Evolutionary conservation across 2,888 invertebrate genomes (phyloP), one percentile per base, ranked within the genome.

Genomic region (Drosophila maculinotata): DNA sequence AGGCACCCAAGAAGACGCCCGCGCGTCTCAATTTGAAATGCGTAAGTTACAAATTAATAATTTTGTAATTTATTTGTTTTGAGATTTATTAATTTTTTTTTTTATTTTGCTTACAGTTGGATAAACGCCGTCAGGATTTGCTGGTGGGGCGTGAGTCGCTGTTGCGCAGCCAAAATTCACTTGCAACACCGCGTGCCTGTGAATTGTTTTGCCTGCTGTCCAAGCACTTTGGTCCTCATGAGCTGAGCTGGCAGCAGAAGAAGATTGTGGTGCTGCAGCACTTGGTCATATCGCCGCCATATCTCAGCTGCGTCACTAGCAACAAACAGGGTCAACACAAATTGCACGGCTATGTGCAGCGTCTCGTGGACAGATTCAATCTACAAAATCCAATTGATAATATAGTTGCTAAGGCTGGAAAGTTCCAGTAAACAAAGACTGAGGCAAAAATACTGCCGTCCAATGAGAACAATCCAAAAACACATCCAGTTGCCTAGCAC

Each of bases 261-360:
- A 38, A 49, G 8, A 63, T 58, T 1, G 2, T 44, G 6, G 71
- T 79, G 39, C 6, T 82, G 25, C 33, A 66, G 1, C 62, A 73
- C 7, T 28, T 67, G 25, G 28, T 5, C 4, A 63, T 79, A 0
- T 33, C n/a, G 9, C 62, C 78, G 1, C 78, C 78, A 0, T 82
- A 82, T 49, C 35, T 48, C 25, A 17, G 8, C 9, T 25, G 62
- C 25, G 48, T 82, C n/a, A 44, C 76, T 3, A 20, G 9, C 6
- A 14, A 15, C 20, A 9, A 38, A 1, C 26, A 52, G 12, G 9
- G 57, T 1, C 10, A 14, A 1, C 54, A 54, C 12, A 76, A 79
- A n/a, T 38, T 76, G 6, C 4, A 62, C 12, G 9, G 10, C 4
- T 70, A 54, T 10, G 58, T 79, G 42, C 47, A 59, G 0, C 28